Conservation (phyloP, 1,140 invertebrate genomes). For the Coenobita brevimanus region DNA sequence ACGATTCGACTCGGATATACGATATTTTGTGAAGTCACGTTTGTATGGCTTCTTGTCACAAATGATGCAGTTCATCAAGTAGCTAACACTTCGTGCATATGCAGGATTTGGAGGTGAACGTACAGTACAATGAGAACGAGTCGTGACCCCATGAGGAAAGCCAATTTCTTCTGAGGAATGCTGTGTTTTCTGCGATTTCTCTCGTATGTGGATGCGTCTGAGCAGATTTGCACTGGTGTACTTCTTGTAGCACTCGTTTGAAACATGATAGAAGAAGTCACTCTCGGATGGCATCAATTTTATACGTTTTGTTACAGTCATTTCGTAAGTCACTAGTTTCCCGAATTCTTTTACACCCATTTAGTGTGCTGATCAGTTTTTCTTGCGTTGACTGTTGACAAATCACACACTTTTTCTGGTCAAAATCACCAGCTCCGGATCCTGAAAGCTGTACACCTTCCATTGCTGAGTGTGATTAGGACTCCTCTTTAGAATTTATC, state of each 20-base stretch:
- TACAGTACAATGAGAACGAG: not conserved
- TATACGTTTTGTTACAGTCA: too few relatives aligned
- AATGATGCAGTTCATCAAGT: not conserved
- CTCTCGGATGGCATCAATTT: not conserved
- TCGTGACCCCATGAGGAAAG: not conserved
- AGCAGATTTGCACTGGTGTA: not conserved
- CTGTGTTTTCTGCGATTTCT: not conserved
- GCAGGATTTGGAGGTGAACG: constrained; percentile 1
- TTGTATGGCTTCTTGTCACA: not conserved
- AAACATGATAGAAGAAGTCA: constrained; percentile 5
- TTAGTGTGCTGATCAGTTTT: too few relatives aligned
- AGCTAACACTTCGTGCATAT: not conserved
- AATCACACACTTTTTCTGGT: too few relatives aligned
- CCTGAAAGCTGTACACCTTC: too few relatives aligned
- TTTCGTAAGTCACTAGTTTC: too few relatives aligned
- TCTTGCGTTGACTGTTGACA: too few relatives aligned
- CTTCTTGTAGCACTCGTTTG: not conserved
- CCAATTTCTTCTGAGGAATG: not conserved
- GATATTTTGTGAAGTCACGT: too few relatives aligned
- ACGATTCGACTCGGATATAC: too few relatives aligned
- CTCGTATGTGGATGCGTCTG: not conserved
- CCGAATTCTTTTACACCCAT: too few relatives aligned
- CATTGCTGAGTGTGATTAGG: too few relatives aligned
- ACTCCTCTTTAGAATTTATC: too few relatives aligned
- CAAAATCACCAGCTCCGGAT: too few relatives aligned